A percentile compares a stretch with the other conserved stretches of the same genome.
Conservation (phyloP, 2,797 vertebrate species). For the Echeneis naucrates region DNA sequence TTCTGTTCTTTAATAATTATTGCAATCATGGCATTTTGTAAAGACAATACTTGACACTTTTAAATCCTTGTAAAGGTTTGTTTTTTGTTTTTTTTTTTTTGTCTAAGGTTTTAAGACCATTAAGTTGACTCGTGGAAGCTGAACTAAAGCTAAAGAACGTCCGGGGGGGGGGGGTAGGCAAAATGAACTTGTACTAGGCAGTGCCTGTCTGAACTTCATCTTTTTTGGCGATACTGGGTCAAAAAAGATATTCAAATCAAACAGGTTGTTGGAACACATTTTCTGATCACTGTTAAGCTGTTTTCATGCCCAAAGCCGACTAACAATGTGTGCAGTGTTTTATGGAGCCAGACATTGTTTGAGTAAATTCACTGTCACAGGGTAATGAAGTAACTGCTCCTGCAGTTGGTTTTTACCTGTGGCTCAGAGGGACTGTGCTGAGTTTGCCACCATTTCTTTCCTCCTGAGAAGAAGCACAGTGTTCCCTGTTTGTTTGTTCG, state of each 20-base stretch:
- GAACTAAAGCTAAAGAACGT: background rate
- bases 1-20: background rate
- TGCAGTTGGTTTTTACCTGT: conserved; percentile 56
- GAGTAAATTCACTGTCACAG: conserved; percentile 40
- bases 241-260: conserved; percentile 7
- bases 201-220: background rate
- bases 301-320: background rate
- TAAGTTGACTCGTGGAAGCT: background rate
- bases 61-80: too few species aligned
- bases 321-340: conserved; percentile 13
- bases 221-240: conserved; percentile 12
- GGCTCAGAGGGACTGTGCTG: conserved; percentile 56
- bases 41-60: background rate
- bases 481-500: conserved; percentile 64
- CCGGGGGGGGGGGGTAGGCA: background rate
- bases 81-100: background rate
- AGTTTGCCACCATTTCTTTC: conserved; percentile 48
- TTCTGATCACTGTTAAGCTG: conserved; percentile 3
- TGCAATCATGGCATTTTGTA: background rate
- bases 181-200: background rate
- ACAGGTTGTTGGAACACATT: conserved; percentile 11
- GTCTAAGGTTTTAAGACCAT: background rate
- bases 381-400: conserved; percentile 41
- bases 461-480: conserved; percentile 44
- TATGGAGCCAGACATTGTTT: conserved; percentile 22